Base-by-base conservation (phyloP, 2,888 invertebrate genomes). In the Gymnosoma rotundatum region DNA sequence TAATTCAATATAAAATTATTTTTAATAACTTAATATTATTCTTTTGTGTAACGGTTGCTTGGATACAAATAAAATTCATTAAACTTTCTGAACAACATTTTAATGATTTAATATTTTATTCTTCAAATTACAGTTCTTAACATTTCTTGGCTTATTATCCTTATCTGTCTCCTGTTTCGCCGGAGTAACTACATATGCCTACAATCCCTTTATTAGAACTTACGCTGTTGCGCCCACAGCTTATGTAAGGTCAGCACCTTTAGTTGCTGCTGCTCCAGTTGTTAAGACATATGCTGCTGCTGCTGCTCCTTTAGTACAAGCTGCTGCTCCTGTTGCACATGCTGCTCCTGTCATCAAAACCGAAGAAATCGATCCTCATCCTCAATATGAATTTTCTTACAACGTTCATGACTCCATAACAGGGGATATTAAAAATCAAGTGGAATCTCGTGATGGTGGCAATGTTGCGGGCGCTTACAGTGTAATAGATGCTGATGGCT, bases 391-490 rank as follows among this genome's bases (percentile, higher is more conserved):
- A 74, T 93, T 93, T 88, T 92, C 92, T 7, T 93, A 93, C 84
- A 91, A 92, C 66, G 93, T 93, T n/a, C 92, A 93, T 85, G 93
- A 93, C 86, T 92, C 92, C 32, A 88, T 93, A 60, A 93, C 93
- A 84, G 94, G 94, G 50, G 94, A 94, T 88, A 91, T 92, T 83
- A 94, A 94, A 88, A 91, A 89, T 87, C 94, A 94, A 88, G 91
- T 92, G 79, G 94, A 94, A 91, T 89, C 92, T 12, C 93, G 93
- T 67, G 90, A 92, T 84, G 93, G 93, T 45, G 93, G 93, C 87
- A 92, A 92, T 87, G 94, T 94, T 20, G 92, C 93, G 83, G 94
- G 94, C 60, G 92, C 93, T 67, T 94, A 94, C 89, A 93, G 93
- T 75, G 90, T 94, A 6, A 89, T 94, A 48, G 94, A 94, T 88